phyloP scores from a whole-genome alignment of 2,113 vertebrate species.

The Oryzias melastigma region DNA sequence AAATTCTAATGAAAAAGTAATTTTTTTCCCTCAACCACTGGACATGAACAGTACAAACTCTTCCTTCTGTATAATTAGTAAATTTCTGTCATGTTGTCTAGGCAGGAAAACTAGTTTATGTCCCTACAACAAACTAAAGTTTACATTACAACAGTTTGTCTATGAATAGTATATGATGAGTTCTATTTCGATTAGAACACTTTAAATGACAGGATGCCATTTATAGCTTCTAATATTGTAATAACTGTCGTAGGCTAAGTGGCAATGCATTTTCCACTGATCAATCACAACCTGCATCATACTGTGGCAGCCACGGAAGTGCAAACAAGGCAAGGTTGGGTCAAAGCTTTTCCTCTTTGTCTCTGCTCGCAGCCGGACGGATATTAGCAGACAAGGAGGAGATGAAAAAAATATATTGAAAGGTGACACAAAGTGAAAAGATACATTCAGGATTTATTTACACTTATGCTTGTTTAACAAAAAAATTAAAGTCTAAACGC shows the following conservation, averaged over 20 bases:
- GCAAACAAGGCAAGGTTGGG: constrained; percentile 56
- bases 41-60: too few species aligned
- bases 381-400: constrained; percentile 51
- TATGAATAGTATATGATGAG: constrained; percentile 3
- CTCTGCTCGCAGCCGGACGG: constrained; percentile 39
- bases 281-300: constrained; percentile 64
- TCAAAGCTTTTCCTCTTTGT: constrained; percentile 48
- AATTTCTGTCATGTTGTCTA: too few species aligned
- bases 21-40: too few species aligned
- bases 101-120: too few species aligned
- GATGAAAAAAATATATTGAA: constrained; percentile 42
- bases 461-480: too few species aligned
- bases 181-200: constrained; percentile 21
- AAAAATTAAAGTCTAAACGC: too few species aligned
- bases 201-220: constrained; percentile 44
- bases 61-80: too few species aligned
- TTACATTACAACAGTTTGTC: constrained; percentile 14
- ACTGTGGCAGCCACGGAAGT: constrained; percentile 32
- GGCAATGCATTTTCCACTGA: constrained; percentile 61
- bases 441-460: neutral
- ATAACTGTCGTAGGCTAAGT: constrained; percentile 21
- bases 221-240: constrained; percentile 55
- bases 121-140: too few species aligned
- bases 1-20: too few species aligned
- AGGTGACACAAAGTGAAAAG: constrained; percentile 43